phyloP scores from a whole-genome alignment of 2,888 invertebrate genomes.

The Orchestes rusci region DNA sequence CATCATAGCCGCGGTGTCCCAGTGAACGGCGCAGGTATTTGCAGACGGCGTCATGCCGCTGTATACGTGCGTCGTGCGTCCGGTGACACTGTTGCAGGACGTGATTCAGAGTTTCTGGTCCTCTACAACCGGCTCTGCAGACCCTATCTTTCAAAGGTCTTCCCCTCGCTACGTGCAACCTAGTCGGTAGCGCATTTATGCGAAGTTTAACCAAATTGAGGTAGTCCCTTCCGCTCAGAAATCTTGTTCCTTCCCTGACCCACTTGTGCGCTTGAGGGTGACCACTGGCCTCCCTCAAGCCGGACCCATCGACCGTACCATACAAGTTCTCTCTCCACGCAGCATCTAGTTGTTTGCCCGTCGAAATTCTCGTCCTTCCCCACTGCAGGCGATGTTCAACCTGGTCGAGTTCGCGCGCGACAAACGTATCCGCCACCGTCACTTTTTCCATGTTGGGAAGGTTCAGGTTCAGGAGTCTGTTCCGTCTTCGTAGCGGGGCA shows the following conservation, averaged over 20 bases:
- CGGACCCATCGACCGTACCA: conserved; percentile 7
- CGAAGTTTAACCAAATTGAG: conserved; percentile 3
- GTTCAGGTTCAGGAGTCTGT: not conserved
- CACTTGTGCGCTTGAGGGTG: conserved; percentile 3
- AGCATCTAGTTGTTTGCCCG: not conserved
- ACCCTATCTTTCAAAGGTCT: conserved; percentile 1
- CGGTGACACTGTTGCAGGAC: not conserved
- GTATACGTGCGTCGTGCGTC: not conserved
- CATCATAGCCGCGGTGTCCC: not conserved
- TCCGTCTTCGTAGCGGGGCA: not conserved
- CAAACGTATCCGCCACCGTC: not conserved
- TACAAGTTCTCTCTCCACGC: not conserved
- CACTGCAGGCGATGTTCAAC: not conserved
- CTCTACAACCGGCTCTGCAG: conserved; percentile 16
- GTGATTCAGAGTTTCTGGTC: conserved; percentile 11
- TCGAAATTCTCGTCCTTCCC: too few relatives aligned
- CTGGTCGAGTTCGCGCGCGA: not conserved
- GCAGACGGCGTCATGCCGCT: not conserved
- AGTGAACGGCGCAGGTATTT: not conserved
- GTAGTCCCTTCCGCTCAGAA: conserved; percentile 10
- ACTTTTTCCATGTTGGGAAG: not conserved
- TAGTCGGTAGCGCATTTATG: conserved; percentile 15
- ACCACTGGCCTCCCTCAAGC: not conserved
- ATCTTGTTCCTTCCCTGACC: conserved; percentile 4
- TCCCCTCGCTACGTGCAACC: conserved; percentile 7